Evolutionary conservation across 2,888 invertebrate genomes (phyloP), one percentile per base, ranked within the genome.

Genomic region (Callyntrura guangdongensis): DNA sequence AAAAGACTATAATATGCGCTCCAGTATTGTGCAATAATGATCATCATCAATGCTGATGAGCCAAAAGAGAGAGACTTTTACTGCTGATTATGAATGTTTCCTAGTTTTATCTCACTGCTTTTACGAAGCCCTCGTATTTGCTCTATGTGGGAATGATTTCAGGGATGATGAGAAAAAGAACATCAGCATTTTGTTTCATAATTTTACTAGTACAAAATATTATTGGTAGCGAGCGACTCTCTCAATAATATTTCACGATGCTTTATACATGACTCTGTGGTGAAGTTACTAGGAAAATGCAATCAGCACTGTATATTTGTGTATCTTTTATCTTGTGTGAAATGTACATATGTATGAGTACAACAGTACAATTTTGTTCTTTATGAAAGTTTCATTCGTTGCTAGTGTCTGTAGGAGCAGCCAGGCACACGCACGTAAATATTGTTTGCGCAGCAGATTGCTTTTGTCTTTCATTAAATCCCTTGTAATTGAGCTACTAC

Each of bases 401-500:
- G 36, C 36, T 36, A 36, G 36, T 36, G 6, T 36, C 6, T 6
- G 36, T 36, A 2, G 6, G 36, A 36, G 6, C 6, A 36, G 36
- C n/a, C n/a, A 25, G 22, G 53, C 20, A 27, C 25, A 56, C 20
- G 64, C 36, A 14, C 61, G 64, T 64, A 82, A 82, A 89, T 74
- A 89, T 84, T 89, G 89, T 89, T 89, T 89, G 72, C 83, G 83
- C 89, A 89, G 89, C 89, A 89, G 72, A 89, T 88, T 89, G 88
- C 59, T 74, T 89, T 56, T 36, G 74, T 84, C 89, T 89, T 89
- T 89, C 89, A 89, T 89, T 89, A 89, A 89, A 89, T 89, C 89
- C 84, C 83, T 74, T 77, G 77, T 89, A 89, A 89, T 89, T 89
- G 89, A 89, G 89, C 89, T 84, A 86, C 85, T 86, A 25, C 86